These are phyloP conservation scores for Drosophila prostipennis DNA, from an alignment of 2,888 invertebrate species.

Conservation along the genomic window DNA sequence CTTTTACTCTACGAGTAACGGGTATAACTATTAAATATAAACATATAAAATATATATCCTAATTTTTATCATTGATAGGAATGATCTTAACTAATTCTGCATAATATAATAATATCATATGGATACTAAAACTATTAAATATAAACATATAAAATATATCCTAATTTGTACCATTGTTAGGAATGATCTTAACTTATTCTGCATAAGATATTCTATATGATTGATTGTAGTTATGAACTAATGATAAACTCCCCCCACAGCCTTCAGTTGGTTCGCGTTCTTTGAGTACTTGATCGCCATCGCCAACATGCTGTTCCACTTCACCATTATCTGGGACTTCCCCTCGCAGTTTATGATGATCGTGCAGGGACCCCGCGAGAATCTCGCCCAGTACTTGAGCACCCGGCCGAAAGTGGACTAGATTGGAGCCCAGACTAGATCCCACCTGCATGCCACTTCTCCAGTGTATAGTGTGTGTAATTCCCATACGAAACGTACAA, in stretches of 20 bases:
- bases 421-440: not conserved
- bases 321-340: slow-evolving; percentile 94
- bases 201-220: no score
- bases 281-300: slow-evolving; percentile 96
- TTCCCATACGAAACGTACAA: slow-evolving; percentile 59
- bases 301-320: slow-evolving; percentile 96
- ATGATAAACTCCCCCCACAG: slow-evolving; percentile 85
- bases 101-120: no score
- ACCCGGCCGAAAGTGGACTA: slow-evolving; percentile 60
- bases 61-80: no score
- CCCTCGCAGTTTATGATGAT: slow-evolving; percentile 92
- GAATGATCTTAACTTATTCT: no score
- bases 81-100: no score
- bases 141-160: no score
- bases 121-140: no score
- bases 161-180: no score
- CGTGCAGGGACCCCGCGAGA: slow-evolving; percentile 86
- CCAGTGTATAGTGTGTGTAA: slow-evolving; percentile 24
- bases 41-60: no score
- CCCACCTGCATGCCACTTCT: slow-evolving; percentile 5
- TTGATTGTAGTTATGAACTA: no score
- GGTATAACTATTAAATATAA: no score
- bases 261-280: slow-evolving; percentile 97
- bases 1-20: no score
- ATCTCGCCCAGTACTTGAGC: slow-evolving; percentile 79